Conservation (phyloP, 30 jellyfish, hydroid and myxozoan species). For the Chrysaora quinquecirrha region DNA sequence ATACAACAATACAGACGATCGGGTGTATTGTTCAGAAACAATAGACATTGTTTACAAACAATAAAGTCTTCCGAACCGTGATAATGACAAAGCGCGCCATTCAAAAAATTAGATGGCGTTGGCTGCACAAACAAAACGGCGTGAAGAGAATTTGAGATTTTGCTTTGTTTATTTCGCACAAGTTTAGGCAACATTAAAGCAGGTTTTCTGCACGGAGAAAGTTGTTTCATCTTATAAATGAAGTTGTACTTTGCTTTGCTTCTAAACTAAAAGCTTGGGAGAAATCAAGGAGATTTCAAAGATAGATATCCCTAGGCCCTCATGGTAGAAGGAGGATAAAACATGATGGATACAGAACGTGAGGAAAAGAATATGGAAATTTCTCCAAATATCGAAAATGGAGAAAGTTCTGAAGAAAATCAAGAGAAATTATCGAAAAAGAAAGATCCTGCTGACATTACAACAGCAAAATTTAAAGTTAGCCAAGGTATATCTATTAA, state of each 20-base stretch:
- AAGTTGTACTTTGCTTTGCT: too few species aligned
- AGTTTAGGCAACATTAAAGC: not conserved
- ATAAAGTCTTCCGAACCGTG: conserved; percentile 11
- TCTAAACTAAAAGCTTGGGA: too few species aligned
- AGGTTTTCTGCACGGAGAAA: too few species aligned
- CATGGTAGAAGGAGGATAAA: too few species aligned
- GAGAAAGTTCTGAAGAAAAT: not conserved
- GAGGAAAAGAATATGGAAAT: not conserved
- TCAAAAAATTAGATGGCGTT: conserved; percentile 54
- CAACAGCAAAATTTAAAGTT: conserved; percentile 62
- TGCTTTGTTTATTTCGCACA: not conserved
- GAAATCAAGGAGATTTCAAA: too few species aligned
- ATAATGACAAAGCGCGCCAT: conserved; percentile 59
- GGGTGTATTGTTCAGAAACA: conserved; percentile 43
- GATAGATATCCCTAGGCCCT: too few species aligned
- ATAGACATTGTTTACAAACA: conserved; percentile 35
- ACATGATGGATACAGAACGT: not conserved
- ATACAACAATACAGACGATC: too few species aligned
- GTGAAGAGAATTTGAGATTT: not conserved
- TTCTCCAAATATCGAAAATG: not conserved
- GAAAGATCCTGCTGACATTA: conserved; percentile 10
- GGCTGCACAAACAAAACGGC: conserved; percentile 64
- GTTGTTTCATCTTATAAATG: too few species aligned
- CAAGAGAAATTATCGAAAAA: not conserved
- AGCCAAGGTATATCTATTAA: conserved; percentile 53